Conservation (phyloP, 2,888 invertebrate species). For the Hyalella azteca region DNA sequence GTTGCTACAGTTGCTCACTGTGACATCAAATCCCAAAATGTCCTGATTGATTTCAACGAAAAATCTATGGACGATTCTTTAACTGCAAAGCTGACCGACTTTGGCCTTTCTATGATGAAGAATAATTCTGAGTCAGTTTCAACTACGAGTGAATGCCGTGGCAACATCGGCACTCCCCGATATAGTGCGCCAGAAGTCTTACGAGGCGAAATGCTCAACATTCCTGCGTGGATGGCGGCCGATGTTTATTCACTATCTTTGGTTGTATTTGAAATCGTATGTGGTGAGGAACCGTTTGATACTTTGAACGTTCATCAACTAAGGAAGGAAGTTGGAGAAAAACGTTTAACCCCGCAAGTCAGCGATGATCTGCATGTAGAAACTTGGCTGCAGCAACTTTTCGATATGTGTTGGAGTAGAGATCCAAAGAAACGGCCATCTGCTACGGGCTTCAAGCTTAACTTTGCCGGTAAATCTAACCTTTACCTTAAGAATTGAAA, state of each 20-base stretch:
- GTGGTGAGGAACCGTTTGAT: not conserved
- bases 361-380: not conserved
- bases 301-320: not conserved
- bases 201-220: not conserved
- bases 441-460: no score
- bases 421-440: not conserved
- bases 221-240: not conserved
- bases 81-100: not conserved
- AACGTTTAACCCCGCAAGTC: not conserved
- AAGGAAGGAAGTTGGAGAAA: not conserved
- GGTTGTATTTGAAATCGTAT: not conserved
- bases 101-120: slow-evolving; percentile 16
- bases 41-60: not conserved
- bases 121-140: not conserved
- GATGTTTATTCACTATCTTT: not conserved
- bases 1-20: not conserved
- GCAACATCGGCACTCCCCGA: not conserved
- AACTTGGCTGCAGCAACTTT: not conserved
- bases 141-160: not conserved
- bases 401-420: not conserved
- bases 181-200: slow-evolving; percentile 15
- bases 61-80: not conserved
- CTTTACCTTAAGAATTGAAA: no score
- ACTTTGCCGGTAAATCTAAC: no score
- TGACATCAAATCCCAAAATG: slow-evolving; percentile 19